Evolutionary conservation across 2,888 invertebrate genomes (phyloP), one percentile per base, ranked within the genome.

Genomic region (Cephus nigrinus): DNA sequence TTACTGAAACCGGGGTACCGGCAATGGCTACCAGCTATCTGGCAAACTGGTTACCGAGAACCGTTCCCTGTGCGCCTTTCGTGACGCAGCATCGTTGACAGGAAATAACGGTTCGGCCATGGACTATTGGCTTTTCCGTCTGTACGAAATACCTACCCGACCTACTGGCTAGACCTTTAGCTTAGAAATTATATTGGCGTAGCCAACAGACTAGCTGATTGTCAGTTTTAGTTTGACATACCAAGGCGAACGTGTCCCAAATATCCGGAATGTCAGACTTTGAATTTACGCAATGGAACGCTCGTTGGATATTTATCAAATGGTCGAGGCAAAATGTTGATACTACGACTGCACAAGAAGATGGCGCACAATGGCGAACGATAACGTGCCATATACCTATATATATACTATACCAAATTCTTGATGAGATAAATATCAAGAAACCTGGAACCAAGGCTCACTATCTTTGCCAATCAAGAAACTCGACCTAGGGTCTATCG

Each of bases 261-360:
- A 77, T 77, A 69, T 77, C 33, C 15, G 1, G 74, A 34, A 74
- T 74, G n/a, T 77, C 68, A 31, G 30, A 23, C 30, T 30, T 34
- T 69, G 35, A 77, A 31, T 33, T 74, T 77, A 74, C 36, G 69
- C n/a, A 69, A 77, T 32, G 30, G n/a, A 69, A 77, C 69, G 5
- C 11, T 71, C 71, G 71, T 71, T 33, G 71, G 30, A 55, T 23
- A 55, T 55, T 55, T 9, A 23, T 23, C 5, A 5, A 55, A 55
- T 55, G 2, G 40, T 23, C 40, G 40, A 9, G 23, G 9, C 40
- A 23, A 55, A 55, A 55, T 23, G 0, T 55, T 55, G 23, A 55
- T 23, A 9, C 15, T 55, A 23, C 23, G 15, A 55, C 9, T 23
- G 55, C 55, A 9, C 55, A 55, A 55, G 55, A 55, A 23, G 23